Evolutionary conservation across 2,113 vertebrate species (phyloP).

Genomic region (Psilopsiagon aymara): DNA sequence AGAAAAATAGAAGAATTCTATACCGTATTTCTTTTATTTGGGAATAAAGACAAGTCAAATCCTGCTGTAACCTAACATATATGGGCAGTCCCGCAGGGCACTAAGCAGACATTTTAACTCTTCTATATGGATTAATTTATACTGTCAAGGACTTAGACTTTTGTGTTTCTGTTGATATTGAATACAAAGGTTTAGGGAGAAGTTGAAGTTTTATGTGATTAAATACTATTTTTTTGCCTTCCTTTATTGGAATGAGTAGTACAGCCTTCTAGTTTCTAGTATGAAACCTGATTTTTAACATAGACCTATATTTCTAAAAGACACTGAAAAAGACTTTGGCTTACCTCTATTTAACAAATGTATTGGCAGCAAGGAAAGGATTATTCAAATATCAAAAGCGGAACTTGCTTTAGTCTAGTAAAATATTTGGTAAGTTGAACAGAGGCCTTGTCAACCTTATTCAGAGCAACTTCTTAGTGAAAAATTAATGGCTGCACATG

Average conservation of each 20-base stretch:
- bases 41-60: not conserved
- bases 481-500: not conserved
- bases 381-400: not conserved
- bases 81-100: not conserved
- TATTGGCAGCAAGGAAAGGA: not conserved
- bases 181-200: not conserved
- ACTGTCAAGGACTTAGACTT: not conserved
- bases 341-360: not conserved
- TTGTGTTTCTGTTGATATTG: not conserved
- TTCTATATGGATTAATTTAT: not conserved
- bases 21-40: not conserved
- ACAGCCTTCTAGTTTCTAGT: not conserved
- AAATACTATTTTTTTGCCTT: not conserved
- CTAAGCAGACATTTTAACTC: not conserved
- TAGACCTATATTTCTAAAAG: not conserved
- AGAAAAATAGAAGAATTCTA: not conserved
- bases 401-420: not conserved
- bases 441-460: not conserved
- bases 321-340: not conserved
- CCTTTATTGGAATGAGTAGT: not conserved
- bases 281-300: not conserved
- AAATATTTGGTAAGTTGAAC: not conserved
- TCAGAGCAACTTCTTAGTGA: not conserved
- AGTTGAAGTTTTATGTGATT: not conserved
- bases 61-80: accelerated